phyloP scores from a whole-genome alignment of 2,113 vertebrate species.

The Carassius carassius region DNA sequence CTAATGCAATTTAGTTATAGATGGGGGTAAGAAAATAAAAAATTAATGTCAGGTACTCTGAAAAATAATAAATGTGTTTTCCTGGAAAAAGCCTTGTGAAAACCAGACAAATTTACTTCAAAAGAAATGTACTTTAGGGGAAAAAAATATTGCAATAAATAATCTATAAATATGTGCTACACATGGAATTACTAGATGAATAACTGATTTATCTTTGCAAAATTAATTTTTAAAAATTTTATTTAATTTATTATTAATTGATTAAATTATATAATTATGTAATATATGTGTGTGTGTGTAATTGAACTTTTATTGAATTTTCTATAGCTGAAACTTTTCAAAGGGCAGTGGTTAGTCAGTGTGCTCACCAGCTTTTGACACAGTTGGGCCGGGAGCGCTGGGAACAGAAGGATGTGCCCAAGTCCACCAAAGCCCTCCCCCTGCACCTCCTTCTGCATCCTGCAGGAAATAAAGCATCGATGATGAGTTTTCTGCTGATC shows the following conservation, averaged over 20 bases:
- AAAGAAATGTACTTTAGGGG: not conserved
- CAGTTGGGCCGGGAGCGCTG: conserved; percentile 33
- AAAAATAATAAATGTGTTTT: not conserved
- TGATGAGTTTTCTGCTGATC: not conserved
- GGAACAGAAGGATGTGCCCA: conserved; percentile 45
- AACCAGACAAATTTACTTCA: not conserved
- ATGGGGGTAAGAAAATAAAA: not conserved
- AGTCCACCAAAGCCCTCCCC: conserved; percentile 21
- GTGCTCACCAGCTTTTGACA: conserved; percentile 52
- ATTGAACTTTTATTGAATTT: not conserved
- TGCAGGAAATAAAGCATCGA: not conserved
- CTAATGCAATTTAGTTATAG: not conserved
- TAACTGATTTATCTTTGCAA: too few species aligned
- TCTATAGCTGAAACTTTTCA: not conserved
- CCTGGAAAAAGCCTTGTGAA: not conserved
- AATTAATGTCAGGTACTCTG: not conserved
- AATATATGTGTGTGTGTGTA: too few species aligned
- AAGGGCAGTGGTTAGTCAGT: not conserved
- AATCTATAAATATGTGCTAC: not conserved
- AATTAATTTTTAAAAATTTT: too few species aligned
- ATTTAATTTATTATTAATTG: too few species aligned
- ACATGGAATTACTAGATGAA: not conserved
- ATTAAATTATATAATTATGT: too few species aligned
- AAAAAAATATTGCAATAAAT: not conserved
- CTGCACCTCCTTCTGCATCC: conserved; percentile 24